Evolutionary conservation across 2,113 vertebrate genomes (phyloP).

Genomic region (Pterocles orientalis): DNA sequence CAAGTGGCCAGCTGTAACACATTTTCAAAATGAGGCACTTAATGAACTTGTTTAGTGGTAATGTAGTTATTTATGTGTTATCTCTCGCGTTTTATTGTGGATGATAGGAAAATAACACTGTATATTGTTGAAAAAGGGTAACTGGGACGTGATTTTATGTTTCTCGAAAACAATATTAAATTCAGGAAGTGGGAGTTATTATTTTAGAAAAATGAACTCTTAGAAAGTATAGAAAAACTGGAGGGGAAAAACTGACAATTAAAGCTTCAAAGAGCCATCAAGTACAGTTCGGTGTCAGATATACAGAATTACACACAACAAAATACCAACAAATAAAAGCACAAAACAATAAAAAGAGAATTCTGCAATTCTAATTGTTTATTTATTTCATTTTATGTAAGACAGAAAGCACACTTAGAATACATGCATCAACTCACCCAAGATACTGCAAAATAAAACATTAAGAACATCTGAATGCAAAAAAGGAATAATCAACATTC

Average conservation of each 20-base stretch:
- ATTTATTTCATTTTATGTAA: constrained; percentile 35
- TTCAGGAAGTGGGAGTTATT: constrained; percentile 3
- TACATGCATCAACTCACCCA: not conserved
- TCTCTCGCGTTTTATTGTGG: constrained; percentile 47
- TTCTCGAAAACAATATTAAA: constrained; percentile 34
- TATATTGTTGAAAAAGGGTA: constrained; percentile 17
- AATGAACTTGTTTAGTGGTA: constrained; percentile 58
- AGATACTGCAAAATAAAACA: constrained; percentile 6
- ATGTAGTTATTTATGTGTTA: constrained; percentile 56
- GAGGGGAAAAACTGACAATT: constrained; percentile 12
- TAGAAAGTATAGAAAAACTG: not conserved
- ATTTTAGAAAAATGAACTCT: constrained; percentile 5
- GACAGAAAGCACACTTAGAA: not conserved
- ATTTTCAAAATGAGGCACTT: constrained; percentile 59
- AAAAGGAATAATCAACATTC: constrained; percentile 35
- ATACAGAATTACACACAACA: not conserved
- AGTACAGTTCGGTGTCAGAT: constrained; percentile 46
- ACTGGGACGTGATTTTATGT: constrained; percentile 16
- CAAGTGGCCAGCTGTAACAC: constrained; percentile 65
- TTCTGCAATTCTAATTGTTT: constrained; percentile 31
- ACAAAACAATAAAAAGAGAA: constrained; percentile 42
- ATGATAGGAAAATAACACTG: constrained; percentile 56
- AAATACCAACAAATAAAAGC: constrained; percentile 38
- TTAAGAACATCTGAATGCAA: constrained; percentile 15
- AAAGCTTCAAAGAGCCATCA: constrained; percentile 51